Conservation (phyloP, 2,113 vertebrate species). For the Megatriorchis doriae region DNA sequence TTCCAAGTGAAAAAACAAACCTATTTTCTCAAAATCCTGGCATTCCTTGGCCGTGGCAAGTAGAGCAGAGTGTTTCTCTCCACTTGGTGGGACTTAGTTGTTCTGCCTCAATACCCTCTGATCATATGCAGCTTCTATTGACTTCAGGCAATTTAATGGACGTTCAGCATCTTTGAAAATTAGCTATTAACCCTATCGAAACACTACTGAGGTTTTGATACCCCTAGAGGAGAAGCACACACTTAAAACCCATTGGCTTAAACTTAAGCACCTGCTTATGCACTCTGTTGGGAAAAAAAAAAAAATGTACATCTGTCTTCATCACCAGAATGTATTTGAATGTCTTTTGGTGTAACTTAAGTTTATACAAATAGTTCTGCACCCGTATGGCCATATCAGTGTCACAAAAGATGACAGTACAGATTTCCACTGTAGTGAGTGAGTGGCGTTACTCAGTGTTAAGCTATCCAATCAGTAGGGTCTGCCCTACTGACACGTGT, state of each 20-base stretch:
- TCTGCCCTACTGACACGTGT: background rate
- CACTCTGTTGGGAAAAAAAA: background rate
- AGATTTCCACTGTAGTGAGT: rapidly evolving
- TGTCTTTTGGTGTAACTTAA: background rate
- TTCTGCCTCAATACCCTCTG: background rate
- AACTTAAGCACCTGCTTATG: background rate
- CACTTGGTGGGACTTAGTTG: background rate
- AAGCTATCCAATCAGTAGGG: background rate
- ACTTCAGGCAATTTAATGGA: background rate
- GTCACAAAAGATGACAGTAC: background rate
- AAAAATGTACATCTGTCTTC: background rate
- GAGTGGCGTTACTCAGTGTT: background rate
- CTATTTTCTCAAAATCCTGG: background rate
- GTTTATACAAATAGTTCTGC: background rate
- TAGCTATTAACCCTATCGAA: background rate
- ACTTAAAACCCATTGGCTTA: background rate
- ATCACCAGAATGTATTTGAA: background rate
- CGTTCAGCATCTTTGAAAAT: background rate
- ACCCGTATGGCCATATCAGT: rapidly evolving
- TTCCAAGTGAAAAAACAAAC: background rate
- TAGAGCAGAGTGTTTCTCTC: background rate
- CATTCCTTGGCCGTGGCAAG: background rate
- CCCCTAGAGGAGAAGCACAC: background rate
- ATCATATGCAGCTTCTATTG: background rate
- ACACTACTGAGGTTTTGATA: background rate